Conservation (phyloP, 2,888 invertebrate genomes). For the Caenorhabditis becei region DNA sequence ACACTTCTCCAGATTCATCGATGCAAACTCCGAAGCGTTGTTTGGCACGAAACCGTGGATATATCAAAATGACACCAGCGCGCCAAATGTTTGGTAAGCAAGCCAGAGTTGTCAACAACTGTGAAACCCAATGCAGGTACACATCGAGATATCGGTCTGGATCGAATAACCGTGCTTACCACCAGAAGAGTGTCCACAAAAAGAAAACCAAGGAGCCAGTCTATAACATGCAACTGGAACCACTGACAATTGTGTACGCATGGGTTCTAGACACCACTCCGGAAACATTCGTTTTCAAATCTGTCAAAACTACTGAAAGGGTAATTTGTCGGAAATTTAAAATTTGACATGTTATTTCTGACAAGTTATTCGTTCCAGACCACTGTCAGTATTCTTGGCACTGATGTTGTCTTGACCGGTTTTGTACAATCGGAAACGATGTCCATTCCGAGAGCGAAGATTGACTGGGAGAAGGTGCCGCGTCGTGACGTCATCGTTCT, state of each 20-base stretch:
- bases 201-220: conserved; percentile 12
- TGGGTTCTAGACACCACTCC: conserved; percentile 73
- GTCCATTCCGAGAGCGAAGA: conserved; percentile 25
- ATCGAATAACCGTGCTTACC: background rate
- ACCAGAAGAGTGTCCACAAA: background rate
- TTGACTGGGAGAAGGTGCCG: conserved; percentile 68
- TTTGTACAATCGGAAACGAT: conserved; percentile 26
- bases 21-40: conserved; percentile 83
- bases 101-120: background rate
- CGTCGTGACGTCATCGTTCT: conserved; percentile 75
- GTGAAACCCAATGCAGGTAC: conserved; percentile 64
- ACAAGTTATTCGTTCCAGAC: conserved; percentile 65
- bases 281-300: conserved; percentile 62
- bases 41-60: conserved; percentile 83
- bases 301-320: conserved; percentile 69
- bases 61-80: conserved; percentile 84
- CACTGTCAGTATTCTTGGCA: conserved; percentile 71
- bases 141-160: conserved; percentile 71
- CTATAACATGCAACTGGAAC: conserved; percentile 63
- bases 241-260: conserved; percentile 76
- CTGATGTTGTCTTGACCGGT: conserved; percentile 55
- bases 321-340: conserved; percentile 49
- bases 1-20: conserved; percentile 71
- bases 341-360: conserved; percentile 1
- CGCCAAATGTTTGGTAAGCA: conserved; percentile 64